Percentiles rank a stretch among this genome's conserved stretches.
Conservation (phyloP, 2,888 invertebrate species). For the Mechanitis mazaeus region DNA sequence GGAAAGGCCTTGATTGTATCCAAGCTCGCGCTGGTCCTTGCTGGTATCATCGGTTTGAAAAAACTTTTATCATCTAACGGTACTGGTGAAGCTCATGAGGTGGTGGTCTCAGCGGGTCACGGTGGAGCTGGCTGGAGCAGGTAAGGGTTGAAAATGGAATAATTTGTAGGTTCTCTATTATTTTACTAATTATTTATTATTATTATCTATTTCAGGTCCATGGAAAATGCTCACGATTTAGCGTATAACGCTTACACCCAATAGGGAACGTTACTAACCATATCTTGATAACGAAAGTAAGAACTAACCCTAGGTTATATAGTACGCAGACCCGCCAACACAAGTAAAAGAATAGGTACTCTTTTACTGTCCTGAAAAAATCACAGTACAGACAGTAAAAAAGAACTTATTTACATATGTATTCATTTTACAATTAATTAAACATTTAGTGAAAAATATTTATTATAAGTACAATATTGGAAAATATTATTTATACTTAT, state of each 20-base stretch:
- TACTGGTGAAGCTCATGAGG: slow-evolving; percentile 80
- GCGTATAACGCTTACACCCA: slow-evolving; percentile 78
- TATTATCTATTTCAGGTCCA: slow-evolving; percentile 53
- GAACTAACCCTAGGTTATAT: slow-evolving; percentile 26
- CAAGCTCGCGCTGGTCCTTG: slow-evolving; percentile 87
- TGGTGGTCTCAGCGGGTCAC: slow-evolving; percentile 82
- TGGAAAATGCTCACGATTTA: slow-evolving; percentile 74
- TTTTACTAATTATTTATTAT: background rate
- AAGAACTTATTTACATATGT: slow-evolving; percentile 9
- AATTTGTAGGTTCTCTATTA: background rate
- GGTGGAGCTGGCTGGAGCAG: slow-evolving; percentile 85
- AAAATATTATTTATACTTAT: slow-evolving; percentile 26
- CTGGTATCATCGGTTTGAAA: slow-evolving; percentile 90
- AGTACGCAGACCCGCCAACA: slow-evolving; percentile 28
- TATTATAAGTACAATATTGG: slow-evolving; percentile 29
- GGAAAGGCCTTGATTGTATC: slow-evolving; percentile 92
- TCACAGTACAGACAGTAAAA: slow-evolving; percentile 13
- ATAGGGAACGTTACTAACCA: slow-evolving; percentile 37
- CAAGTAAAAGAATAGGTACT: slow-evolving; percentile 16
- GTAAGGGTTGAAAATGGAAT: slow-evolving; percentile 32
- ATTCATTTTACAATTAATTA: slow-evolving; percentile 3
- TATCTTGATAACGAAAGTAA: slow-evolving; percentile 26
- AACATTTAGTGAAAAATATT: slow-evolving; percentile 20
- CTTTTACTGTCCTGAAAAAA: slow-evolving; percentile 18
- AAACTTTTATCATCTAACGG: slow-evolving; percentile 84